Conservation (phyloP, 2,113 vertebrate genomes). For the Seriola aureovittata region DNA sequence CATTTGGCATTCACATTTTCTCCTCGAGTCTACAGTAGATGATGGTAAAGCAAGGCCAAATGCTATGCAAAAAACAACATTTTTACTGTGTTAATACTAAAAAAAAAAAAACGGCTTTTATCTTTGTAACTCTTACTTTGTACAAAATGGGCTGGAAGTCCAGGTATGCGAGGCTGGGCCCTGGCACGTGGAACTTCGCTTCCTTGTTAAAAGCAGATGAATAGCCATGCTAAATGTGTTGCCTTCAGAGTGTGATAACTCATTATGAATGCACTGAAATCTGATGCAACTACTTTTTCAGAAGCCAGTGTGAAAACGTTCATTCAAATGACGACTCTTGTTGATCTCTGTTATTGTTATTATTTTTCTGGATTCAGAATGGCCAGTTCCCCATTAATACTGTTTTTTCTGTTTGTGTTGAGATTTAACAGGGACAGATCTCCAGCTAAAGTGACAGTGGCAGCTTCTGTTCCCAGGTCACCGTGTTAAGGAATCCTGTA, state of each 20-base stretch:
- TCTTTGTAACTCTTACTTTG: constrained; percentile 72
- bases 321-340: neutral
- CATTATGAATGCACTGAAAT: constrained; percentile 77
- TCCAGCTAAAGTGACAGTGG: constrained; percentile 33
- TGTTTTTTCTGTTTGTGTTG: neutral
- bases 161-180: constrained; percentile 54
- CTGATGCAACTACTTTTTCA: constrained; percentile 61
- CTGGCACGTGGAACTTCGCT: constrained; percentile 68
- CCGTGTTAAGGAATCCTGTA: constrained; percentile 45
- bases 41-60: constrained; percentile 80
- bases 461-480: constrained; percentile 59
- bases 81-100: constrained; percentile 64
- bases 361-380: constrained; percentile 10
- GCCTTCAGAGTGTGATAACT: constrained; percentile 79
- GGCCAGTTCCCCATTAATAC: constrained; percentile 12
- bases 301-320: constrained; percentile 42
- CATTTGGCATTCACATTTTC: constrained; percentile 81
- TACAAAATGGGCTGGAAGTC: constrained; percentile 72
- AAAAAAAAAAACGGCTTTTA: constrained; percentile 57
- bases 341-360: constrained; percentile 5
- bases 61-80: constrained; percentile 84
- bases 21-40: constrained; percentile 51
- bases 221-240: constrained; percentile 83
- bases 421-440: constrained; percentile 16
- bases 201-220: constrained; percentile 75